Evolutionary conservation across 1,140 invertebrate genomes (phyloP).

Genomic region (Rhagoletis pomonella): DNA sequence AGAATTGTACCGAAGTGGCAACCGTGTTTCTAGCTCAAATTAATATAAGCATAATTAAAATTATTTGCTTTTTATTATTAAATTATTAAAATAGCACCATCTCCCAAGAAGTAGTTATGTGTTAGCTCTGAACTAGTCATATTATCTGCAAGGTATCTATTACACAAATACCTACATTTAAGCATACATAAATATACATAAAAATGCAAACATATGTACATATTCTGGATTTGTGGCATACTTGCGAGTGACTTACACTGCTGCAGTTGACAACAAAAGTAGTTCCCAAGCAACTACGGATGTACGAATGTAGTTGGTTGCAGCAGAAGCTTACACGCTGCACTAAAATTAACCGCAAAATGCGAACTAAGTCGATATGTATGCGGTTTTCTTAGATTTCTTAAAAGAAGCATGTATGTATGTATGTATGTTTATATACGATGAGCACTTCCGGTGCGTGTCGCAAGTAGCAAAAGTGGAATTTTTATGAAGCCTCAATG

Average conservation of each 20-base stretch:
- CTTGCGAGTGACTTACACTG: neutral
- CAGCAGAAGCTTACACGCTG: neutral
- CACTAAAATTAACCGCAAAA: conserved; percentile 46
- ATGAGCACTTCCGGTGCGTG: conserved; percentile 31
- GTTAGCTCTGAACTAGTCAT: neutral
- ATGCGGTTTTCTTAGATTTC: conserved; percentile 5
- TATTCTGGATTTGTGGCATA: conserved; percentile 7
- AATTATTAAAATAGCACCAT: too few relatives aligned
- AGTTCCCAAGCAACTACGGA: neutral
- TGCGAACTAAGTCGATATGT: neutral
- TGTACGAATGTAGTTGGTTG: neutral
- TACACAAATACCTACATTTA: neutral
- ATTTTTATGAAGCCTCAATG: neutral
- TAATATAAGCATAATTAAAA: too few relatives aligned
- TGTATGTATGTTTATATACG: neutral
- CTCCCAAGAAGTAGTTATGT: neutral
- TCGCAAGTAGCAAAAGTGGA: conserved; percentile 28
- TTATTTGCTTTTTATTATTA: too few relatives aligned
- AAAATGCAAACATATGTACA: neutral
- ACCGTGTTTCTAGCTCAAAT: too few relatives aligned
- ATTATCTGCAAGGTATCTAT: neutral
- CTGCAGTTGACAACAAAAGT: conserved; percentile 3
- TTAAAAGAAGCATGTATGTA: neutral
- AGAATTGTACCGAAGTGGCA: too few relatives aligned
- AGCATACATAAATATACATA: neutral